Conservation (phyloP, 2,797 vertebrate genomes). For the Anguilla megastoma region DNA sequence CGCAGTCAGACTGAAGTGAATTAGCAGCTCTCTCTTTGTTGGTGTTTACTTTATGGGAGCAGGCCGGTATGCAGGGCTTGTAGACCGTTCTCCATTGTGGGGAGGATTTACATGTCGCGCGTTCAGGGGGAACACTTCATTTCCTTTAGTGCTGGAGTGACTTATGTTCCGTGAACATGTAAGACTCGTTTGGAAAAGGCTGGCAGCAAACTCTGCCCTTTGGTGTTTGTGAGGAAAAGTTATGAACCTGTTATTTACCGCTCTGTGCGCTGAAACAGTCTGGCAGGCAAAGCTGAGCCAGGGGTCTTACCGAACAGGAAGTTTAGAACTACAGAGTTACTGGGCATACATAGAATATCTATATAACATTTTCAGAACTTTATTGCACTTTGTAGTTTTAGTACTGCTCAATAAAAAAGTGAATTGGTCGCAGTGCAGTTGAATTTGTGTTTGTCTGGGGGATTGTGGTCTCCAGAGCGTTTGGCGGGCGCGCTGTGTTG, state of each 20-base stretch:
- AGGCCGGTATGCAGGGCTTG: neutral
- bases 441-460: too few species aligned
- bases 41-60: neutral
- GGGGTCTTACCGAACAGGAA: neutral
- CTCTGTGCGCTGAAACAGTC: neutral
- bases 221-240: neutral
- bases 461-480: neutral
- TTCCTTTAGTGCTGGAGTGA: neutral
- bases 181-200: neutral
- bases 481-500: conserved; percentile 33
- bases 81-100: neutral
- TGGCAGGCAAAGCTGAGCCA: neutral
- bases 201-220: neutral
- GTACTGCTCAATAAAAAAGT: too few species aligned
- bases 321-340: neutral
- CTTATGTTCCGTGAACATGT: neutral
- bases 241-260: neutral
- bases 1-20: neutral
- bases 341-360: neutral
- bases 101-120: neutral
- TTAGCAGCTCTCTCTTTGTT: neutral
- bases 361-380: neutral
- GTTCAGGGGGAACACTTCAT: neutral
- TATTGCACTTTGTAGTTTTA: neutral
- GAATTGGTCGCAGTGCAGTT: too few species aligned